A percentile compares a stretch with the other conserved stretches of the same genome.
Conservation (phyloP, 1,140 invertebrate species). For the Antheraea pernyi region DNA sequence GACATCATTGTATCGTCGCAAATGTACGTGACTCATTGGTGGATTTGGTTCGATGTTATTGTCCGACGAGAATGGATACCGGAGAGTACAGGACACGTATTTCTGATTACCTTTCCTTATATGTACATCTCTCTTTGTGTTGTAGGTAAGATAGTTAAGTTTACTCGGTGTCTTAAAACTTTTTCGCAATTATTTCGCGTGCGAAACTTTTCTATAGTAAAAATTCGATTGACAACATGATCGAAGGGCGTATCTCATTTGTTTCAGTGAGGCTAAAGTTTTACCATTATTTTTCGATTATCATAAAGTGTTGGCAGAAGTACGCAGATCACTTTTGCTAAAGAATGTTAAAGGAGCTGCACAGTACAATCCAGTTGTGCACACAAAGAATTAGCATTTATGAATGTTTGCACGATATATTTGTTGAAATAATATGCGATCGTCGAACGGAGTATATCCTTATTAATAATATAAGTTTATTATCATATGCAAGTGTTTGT, state of each 20-base stretch:
- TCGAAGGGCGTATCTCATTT: too few relatives aligned
- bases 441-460: background rate
- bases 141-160: background rate
- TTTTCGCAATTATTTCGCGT: background rate
- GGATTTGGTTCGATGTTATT: background rate
- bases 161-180: background rate
- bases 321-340: too few relatives aligned
- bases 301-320: too few relatives aligned
- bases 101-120: background rate
- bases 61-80: background rate
- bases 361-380: too few relatives aligned
- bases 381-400: too few relatives aligned
- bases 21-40: constrained; percentile 7
- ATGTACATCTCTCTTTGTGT: background rate
- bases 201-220: background rate
- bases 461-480: background rate
- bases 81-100: background rate
- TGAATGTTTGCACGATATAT: background rate
- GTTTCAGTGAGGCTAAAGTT: too few relatives aligned
- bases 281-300: too few relatives aligned
- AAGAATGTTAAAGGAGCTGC: too few relatives aligned
- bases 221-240: background rate
- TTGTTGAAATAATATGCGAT: background rate
- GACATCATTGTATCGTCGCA: constrained; percentile 17
- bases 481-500: background rate